Evolutionary conservation across 2,113 vertebrate genomes (phyloP).

Genomic region (Panurus biarmicus): DNA sequence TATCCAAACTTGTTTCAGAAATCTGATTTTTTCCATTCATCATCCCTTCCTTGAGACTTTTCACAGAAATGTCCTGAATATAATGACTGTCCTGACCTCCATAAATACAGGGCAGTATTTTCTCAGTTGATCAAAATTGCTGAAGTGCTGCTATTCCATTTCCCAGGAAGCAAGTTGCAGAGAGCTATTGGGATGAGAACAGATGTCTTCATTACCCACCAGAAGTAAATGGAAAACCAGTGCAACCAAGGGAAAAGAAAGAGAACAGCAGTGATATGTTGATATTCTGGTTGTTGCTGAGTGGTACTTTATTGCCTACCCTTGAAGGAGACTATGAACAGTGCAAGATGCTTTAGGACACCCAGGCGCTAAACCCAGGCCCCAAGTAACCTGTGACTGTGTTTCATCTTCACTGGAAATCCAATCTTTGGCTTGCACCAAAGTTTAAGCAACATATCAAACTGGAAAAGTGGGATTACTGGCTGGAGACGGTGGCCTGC

Average conservation of each 20-base stretch:
- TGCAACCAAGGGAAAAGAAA: neutral
- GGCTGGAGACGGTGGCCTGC: neutral
- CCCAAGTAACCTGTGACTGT: neutral
- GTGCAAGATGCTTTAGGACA: neutral
- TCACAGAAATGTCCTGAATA: neutral
- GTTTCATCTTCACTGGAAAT: neutral
- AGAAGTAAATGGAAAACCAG: slow-evolving; percentile 34
- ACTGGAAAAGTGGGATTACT: neutral
- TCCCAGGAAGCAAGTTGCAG: slow-evolving; percentile 27
- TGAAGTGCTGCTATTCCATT: neutral
- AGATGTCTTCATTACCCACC: slow-evolving; percentile 25
- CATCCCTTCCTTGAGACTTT: neutral
- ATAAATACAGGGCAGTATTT: slow-evolving; percentile 15
- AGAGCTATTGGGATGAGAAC: slow-evolving; percentile 5
- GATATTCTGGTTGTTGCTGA: neutral
- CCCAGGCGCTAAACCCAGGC: neutral
- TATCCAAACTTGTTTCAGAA: neutral
- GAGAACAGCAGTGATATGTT: neutral
- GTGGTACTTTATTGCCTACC: neutral
- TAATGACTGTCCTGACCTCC: slow-evolving; percentile 33
- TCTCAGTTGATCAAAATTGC: slow-evolving; percentile 8
- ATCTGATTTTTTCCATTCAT: neutral
- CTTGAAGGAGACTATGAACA: neutral
- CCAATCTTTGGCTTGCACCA: neutral
- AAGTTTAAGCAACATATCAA: neutral